A percentile compares a stretch with the other conserved stretches of the same genome.
Evolutionary conservation across 2,888 invertebrate genomes (phyloP).

Genomic region (Clunio marinus): DNA sequence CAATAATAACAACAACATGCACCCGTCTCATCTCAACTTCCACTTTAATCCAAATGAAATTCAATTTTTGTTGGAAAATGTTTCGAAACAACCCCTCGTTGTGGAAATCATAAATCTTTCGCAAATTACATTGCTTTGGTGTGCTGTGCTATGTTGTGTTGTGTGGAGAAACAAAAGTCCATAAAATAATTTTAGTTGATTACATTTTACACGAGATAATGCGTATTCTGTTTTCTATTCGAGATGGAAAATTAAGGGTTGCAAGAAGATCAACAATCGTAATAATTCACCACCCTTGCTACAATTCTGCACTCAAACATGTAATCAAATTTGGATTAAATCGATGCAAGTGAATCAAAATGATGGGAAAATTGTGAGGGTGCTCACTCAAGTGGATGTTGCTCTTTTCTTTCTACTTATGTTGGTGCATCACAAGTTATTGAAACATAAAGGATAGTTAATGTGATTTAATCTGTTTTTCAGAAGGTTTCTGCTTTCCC

Average conservation of each 20-base stretch:
- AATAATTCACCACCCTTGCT: not conserved
- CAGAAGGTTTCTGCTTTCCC: not conserved
- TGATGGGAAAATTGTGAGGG: conserved; percentile 5
- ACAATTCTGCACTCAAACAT: conserved; percentile 5
- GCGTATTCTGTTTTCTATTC: conserved; percentile 21
- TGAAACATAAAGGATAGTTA: conserved; percentile 39
- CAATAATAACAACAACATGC: not conserved
- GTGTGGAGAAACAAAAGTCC: conserved; percentile 12
- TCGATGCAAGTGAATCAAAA: conserved; percentile 38
- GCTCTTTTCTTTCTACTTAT: conserved; percentile 19
- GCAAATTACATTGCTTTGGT: not conserved
- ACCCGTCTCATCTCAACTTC: conserved; percentile 11
- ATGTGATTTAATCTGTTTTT: conserved; percentile 36
- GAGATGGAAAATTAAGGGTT: conserved; percentile 11
- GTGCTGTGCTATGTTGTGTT: no score
- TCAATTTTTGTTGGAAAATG: conserved; percentile 38
- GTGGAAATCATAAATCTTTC: conserved; percentile 15
- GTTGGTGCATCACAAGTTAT: conserved; percentile 11
- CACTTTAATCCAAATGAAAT: conserved; percentile 29
- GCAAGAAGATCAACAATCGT: not conserved
- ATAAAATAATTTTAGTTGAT: conserved; percentile 38
- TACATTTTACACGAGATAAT: conserved; percentile 38
- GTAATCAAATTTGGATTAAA: conserved; percentile 39
- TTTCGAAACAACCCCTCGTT: not conserved
- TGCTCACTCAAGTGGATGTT: conserved; percentile 13